Conservation (phyloP, 2,888 invertebrate species). For the Lamellibrachia satsuma region DNA sequence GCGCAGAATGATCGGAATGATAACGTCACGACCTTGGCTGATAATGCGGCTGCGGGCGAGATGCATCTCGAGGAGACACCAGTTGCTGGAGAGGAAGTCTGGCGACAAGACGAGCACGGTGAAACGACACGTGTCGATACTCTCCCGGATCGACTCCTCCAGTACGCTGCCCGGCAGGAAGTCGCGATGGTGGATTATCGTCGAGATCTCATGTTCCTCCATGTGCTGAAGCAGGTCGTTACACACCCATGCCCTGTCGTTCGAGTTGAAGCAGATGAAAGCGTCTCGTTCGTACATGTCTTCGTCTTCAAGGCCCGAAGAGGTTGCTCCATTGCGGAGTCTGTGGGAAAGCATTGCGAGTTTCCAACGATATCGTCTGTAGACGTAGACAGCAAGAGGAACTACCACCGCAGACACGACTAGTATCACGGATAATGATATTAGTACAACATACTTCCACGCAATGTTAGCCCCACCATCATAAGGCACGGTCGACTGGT, state of each 20-base stretch:
- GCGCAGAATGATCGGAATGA: slow-evolving; percentile 75
- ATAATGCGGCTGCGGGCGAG: too few species aligned
- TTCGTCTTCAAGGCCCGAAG: too few species aligned
- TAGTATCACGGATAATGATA: too few species aligned
- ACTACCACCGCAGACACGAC: too few species aligned
- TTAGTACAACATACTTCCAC: too few species aligned
- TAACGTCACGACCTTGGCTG: slow-evolving; percentile 68
- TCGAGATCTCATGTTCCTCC: slow-evolving; percentile 69
- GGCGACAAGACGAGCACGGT: slow-evolving; percentile 68
- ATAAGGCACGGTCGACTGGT: too few species aligned
- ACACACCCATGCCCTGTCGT: slow-evolving; percentile 74
- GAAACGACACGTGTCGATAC: slow-evolving; percentile 75
- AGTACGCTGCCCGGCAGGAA: slow-evolving; percentile 78
- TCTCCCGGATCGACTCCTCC: slow-evolving; percentile 76
- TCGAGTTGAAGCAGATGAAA: slow-evolving; percentile 77
- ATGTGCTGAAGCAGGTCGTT: slow-evolving; percentile 60
- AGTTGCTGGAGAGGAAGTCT: slow-evolving; percentile 74
- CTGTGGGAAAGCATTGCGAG: too few species aligned
- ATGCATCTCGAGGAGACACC: slow-evolving; percentile 77
- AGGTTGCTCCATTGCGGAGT: too few species aligned
- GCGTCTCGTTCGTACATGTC: slow-evolving; percentile 71
- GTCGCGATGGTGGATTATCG: slow-evolving; percentile 77
- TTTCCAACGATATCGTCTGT: too few species aligned
- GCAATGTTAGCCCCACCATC: too few species aligned
- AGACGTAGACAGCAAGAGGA: too few species aligned